Base-by-base conservation (phyloP, 2,888 invertebrate species). In the Apotomis betuletana region DNA sequence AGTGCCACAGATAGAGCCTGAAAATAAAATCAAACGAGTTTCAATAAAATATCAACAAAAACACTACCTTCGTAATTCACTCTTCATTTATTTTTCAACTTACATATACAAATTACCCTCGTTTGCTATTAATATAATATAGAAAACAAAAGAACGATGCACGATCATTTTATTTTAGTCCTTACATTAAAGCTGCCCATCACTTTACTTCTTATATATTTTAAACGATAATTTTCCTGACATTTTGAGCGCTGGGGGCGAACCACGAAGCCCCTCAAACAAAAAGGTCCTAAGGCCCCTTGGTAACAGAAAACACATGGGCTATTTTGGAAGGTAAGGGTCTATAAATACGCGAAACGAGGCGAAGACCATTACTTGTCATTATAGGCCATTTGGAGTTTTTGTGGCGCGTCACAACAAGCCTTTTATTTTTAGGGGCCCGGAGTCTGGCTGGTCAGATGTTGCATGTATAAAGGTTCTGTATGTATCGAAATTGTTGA, bases 301-400 rank as follows among this genome's bases (percentile, higher is more conserved):
- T 4, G 8, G 15, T 9, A 27, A 27, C 27, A 15, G 9, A 46
- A 57, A 12, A 44, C 12, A 8, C 27, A 4, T 46, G 46, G 55
- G 55, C 44, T 55, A 5, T 44, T 65, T 57, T 57, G 4, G 55
- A 65, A 55, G 6, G 54, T 9, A 15, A 27, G 10, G 1, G 41
- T 46, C 9, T 46, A 9, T 65, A 65, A 55, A 55, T 65, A 65
- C 46, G 65, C 13, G n/a, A 65, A 65, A 65, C 65, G 27, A 55
- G 49, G 55, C 13, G 59, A 10, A 55, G 41, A 54, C 74, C 46
- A 75, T 75, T 75, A 75, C 59, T 61, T 36, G 70, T 74, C 70
- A 75, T 75, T 75, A 75, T 41, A 46, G 69, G 36, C 70, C 70
- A 67, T 75, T 70, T 62, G 61, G 41, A 41, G 75, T 75, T 75